Conservation (phyloP, 2,113 vertebrate genomes). For the Sylvia atricapilla region DNA sequence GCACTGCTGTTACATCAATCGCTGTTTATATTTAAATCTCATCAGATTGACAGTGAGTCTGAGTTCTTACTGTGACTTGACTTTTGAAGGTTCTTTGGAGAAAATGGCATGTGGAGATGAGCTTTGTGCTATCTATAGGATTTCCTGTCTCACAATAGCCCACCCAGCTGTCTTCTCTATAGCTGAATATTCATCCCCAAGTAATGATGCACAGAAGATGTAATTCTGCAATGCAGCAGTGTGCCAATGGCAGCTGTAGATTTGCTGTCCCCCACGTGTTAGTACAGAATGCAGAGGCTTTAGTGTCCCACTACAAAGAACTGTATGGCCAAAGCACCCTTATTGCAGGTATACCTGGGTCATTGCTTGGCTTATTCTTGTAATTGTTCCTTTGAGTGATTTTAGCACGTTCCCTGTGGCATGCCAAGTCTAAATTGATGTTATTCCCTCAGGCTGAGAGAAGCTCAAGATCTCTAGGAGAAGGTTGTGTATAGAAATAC, state of each 20-base stretch:
- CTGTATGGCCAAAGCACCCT: not conserved
- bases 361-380: not conserved
- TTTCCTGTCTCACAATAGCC: constrained; percentile 40
- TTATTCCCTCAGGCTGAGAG: not conserved
- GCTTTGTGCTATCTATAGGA: constrained; percentile 37
- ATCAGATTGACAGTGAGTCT: not conserved
- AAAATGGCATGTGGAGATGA: not conserved
- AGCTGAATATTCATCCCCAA: not conserved
- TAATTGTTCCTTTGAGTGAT: not conserved
- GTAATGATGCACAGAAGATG: not conserved
- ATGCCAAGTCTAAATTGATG: not conserved
- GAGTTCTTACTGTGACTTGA: not conserved
- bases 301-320: not conserved
- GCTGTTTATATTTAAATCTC: not conserved
- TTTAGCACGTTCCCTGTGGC: not conserved
- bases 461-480: not conserved
- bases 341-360: not conserved
- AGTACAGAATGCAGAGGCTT: not conserved
- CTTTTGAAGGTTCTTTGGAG: not conserved
- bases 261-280: not conserved
- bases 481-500: not conserved
- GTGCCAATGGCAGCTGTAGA: not conserved
- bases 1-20: not conserved
- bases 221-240: not conserved
- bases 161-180: constrained; percentile 32